A percentile compares a stretch with the other conserved stretches of the same genome.
Evolutionary conservation across 1,140 invertebrate genomes (phyloP).

Genomic region (Drosophila arawakana): DNA sequence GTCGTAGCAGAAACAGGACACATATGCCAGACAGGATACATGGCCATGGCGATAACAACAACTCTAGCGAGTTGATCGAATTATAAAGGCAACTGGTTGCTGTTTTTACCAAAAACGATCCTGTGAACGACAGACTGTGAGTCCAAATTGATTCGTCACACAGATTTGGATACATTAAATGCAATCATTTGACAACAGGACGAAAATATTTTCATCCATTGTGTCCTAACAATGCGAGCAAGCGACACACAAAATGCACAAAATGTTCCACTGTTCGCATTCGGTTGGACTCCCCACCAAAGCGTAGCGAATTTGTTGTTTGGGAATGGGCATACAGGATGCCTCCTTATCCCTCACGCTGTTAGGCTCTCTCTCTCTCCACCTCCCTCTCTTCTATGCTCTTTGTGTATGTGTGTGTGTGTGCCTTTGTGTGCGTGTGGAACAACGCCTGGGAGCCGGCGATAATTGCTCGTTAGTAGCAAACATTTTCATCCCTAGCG

Average conservation of each 20-base stretch:
- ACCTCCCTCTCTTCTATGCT: neutral
- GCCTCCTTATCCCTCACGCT: constrained; percentile 22
- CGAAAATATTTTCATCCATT: constrained; percentile 84
- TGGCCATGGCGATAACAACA: constrained; percentile 18
- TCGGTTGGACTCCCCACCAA: constrained; percentile 69
- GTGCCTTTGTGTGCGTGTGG: constrained; percentile 3
- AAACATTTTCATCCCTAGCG: constrained; percentile 57
- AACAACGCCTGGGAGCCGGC: constrained; percentile 69
- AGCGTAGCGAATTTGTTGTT: constrained; percentile 67
- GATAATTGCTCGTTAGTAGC: constrained; percentile 83
- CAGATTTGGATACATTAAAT: constrained; percentile 84
- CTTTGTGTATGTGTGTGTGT: constrained; percentile 35
- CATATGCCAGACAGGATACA: constrained; percentile 64
- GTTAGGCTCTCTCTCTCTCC: constrained; percentile 2
- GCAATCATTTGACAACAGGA: constrained; percentile 84
- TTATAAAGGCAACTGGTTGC: constrained; percentile 74
- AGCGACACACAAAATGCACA: constrained; percentile 39
- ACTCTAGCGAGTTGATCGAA: constrained; percentile 57
- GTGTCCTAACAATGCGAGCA: constrained; percentile 73
- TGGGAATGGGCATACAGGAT: constrained; percentile 52
- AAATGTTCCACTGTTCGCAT: constrained; percentile 12
- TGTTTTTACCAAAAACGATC: constrained; percentile 38
- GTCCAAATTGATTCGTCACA: constrained; percentile 78
- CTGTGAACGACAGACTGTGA: neutral
- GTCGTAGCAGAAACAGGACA: constrained; percentile 38